A percentile compares a stretch with the other conserved stretches of the same genome.
phyloP scores from a whole-genome alignment of 2,113 vertebrate species.

The Notothenia rossii region DNA sequence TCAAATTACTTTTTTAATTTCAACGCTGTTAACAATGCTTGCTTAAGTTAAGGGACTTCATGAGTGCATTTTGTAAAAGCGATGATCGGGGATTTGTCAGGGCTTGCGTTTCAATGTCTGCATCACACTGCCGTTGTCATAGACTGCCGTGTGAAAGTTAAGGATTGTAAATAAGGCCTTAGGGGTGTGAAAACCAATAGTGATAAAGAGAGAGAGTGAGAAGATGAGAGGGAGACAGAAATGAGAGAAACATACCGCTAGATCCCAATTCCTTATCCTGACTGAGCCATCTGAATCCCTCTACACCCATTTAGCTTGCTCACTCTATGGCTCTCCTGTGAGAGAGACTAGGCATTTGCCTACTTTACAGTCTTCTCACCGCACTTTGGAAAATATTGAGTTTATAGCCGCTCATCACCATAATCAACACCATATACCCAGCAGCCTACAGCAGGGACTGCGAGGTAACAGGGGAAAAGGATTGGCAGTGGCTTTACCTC shows the following conservation, averaged over 20 bases:
- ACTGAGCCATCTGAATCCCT: conserved; percentile 82
- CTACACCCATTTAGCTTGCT: conserved; percentile 82
- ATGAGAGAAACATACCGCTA: conserved; percentile 69
- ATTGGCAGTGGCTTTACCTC: conserved; percentile 67
- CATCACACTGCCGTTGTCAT: conserved; percentile 51
- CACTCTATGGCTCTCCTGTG: conserved; percentile 62
- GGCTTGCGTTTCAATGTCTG: conserved; percentile 57
- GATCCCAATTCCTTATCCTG: conserved; percentile 81
- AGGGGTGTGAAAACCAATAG: conserved; percentile 66
- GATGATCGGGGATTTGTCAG: conserved; percentile 56
- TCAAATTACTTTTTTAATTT: conserved; percentile 57
- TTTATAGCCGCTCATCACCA: conserved; percentile 84
- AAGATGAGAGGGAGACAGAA: conserved; percentile 42
- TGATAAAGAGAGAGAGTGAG: conserved; percentile 31
- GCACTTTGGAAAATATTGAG: conserved; percentile 75
- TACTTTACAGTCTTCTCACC: conserved; percentile 78
- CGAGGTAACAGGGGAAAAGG: conserved; percentile 63
- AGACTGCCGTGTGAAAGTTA: conserved; percentile 45
- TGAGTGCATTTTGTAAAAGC: conserved; percentile 38
- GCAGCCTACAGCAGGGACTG: conserved; percentile 56
- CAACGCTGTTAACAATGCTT: conserved; percentile 37
- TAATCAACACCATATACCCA: conserved; percentile 79
- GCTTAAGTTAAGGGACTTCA: conserved; percentile 49
- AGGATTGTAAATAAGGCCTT: conserved; percentile 70
- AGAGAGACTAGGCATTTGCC: conserved; percentile 63